A percentile compares a stretch with the other conserved stretches of the same genome.
These are phyloP conservation scores for Cyprinella venusta DNA, from an alignment of 2,797 vertebrate genomes.

Conservation along the genomic window DNA sequence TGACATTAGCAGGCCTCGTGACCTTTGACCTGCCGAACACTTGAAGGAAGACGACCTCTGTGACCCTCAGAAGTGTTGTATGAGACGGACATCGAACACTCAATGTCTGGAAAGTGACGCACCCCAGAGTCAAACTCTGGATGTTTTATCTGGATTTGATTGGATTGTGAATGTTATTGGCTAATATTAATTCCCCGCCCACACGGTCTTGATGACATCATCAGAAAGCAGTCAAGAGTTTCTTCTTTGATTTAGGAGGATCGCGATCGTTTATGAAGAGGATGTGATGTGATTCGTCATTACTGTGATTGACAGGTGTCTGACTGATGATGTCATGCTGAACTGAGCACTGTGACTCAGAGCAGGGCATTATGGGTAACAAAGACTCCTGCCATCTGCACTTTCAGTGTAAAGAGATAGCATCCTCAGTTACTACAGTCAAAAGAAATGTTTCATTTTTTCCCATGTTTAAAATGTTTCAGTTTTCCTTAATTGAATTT, in stretches of 20 bases:
- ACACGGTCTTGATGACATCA: neutral
- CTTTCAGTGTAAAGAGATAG: no score
- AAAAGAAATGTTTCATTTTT: no score
- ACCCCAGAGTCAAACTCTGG: neutral
- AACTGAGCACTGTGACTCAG: no score
- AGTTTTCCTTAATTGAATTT: neutral
- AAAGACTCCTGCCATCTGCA: no score
- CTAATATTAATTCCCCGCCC: neutral
- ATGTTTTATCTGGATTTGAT: neutral
- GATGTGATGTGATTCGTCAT: neutral
- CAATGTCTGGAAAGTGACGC: no score
- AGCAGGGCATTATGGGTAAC: no score
- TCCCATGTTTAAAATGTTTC: no score
- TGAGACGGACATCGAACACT: neutral
- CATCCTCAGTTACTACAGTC: no score
- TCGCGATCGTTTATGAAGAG: neutral
- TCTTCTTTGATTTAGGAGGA: neutral
- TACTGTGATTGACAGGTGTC: neutral
- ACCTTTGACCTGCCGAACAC: constrained; percentile 65
- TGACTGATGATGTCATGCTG: neutral
- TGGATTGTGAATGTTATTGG: neutral
- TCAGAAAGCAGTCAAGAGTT: neutral
- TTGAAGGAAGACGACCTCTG: neutral
- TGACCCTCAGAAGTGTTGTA: constrained; percentile 21
- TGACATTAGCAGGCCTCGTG: constrained; percentile 63